Conservation (phyloP, 2,113 vertebrate genomes). For the Heterochromis multidens region DNA sequence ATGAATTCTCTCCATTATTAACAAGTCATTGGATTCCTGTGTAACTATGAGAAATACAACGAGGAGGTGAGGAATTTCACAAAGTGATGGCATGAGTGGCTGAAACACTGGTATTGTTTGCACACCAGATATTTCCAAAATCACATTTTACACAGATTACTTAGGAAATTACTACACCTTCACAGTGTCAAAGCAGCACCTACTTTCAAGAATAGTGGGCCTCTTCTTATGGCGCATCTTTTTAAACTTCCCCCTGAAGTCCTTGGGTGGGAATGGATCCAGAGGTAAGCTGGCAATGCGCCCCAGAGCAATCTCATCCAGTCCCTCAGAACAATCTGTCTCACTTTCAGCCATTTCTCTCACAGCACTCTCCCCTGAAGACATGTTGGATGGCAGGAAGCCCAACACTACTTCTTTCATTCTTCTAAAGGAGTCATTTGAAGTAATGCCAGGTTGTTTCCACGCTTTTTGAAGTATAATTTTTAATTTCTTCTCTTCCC, state of each 20-base stretch:
- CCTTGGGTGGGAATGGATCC: conserved; percentile 68
- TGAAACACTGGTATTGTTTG: not conserved
- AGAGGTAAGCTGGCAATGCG: conserved; percentile 57
- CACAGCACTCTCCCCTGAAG: conserved; percentile 78
- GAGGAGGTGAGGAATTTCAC: conserved; percentile 55
- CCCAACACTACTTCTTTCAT: conserved; percentile 54
- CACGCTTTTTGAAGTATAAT: not conserved
- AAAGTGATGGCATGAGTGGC: conserved; percentile 17
- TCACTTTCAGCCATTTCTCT: conserved; percentile 72
- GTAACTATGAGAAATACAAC: conserved; percentile 23
- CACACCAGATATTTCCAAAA: not conserved
- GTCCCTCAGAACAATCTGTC: conserved; percentile 70
- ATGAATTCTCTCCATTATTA: conserved; percentile 8
- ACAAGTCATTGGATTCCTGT: conserved; percentile 25
- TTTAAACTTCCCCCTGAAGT: conserved; percentile 83
- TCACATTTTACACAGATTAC: not conserved
- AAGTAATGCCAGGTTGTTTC: conserved; percentile 18
- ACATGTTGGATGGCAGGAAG: conserved; percentile 75
- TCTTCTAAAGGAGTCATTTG: conserved; percentile 55
- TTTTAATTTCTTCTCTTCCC: conserved; percentile 8
- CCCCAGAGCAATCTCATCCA: conserved; percentile 72
- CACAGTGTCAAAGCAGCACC: conserved; percentile 43
- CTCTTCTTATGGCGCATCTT: conserved; percentile 87
- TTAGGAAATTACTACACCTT: not conserved
- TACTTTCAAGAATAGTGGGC: conserved; percentile 94